Evolutionary conservation across 2,888 invertebrate species (phyloP).

Genomic region (Aphrophora alni): DNA sequence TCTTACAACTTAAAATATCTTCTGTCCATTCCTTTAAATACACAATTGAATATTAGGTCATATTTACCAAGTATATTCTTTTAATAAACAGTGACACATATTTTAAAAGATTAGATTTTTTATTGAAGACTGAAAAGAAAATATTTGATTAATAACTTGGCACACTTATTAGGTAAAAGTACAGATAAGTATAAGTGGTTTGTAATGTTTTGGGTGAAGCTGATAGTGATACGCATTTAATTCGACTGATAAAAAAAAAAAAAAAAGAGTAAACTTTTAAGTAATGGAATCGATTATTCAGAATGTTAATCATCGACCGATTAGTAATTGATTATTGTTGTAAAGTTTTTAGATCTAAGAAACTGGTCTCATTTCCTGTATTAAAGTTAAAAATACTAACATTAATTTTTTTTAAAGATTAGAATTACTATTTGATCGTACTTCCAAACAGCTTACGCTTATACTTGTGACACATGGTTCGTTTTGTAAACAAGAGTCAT

Average conservation of each 20-base stretch:
- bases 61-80: background rate
- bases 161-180: background rate
- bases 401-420: no score
- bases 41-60: background rate
- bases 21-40: background rate
- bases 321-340: background rate
- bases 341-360: no score
- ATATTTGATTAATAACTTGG: background rate
- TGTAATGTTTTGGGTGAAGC: background rate
- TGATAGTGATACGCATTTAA: background rate
- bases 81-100: background rate
- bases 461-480: no score
- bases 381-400: no score
- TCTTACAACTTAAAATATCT: background rate
- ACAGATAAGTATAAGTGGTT: background rate
- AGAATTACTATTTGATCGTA: no score
- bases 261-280: no score
- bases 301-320: background rate
- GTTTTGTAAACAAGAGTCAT: no score
- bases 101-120: background rate
- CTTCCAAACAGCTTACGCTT: no score
- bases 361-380: no score
- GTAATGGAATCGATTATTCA: background rate
- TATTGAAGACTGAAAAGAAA: background rate
- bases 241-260: no score